A percentile compares a stretch with the other conserved stretches of the same genome.
phyloP scores from a whole-genome alignment of 2,113 vertebrate genomes.

The Mixornis gularis region DNA sequence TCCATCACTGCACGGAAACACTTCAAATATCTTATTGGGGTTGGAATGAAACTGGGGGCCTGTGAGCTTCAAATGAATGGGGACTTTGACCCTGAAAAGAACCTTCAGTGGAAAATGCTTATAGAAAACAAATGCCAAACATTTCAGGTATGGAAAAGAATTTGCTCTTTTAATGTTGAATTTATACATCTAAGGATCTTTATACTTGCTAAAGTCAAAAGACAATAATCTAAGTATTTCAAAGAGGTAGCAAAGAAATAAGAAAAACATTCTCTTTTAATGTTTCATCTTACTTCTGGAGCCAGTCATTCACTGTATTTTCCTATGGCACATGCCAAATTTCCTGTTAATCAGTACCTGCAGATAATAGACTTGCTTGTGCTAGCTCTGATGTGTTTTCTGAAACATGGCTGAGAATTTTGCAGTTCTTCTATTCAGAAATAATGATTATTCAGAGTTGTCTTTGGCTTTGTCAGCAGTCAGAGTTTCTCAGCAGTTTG shows the following conservation, averaged over 20 bases:
- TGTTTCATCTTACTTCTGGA: neutral
- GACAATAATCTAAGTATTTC: neutral
- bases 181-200: neutral
- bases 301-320: neutral
- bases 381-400: neutral
- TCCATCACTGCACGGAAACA: constrained; percentile 40
- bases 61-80: constrained; percentile 66
- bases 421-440: neutral
- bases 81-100: constrained; percentile 55
- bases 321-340: neutral
- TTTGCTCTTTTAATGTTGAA: neutral
- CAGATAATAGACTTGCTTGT: neutral
- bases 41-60: constrained; percentile 48
- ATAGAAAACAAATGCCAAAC: constrained; percentile 74
- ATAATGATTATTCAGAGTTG: neutral
- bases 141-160: constrained; percentile 62
- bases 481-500: neutral
- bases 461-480: neutral
- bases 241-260: neutral
- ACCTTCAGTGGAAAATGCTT: constrained; percentile 67
- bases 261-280: neutral
- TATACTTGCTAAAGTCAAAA: neutral
- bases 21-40: constrained; percentile 21
- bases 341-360: neutral
- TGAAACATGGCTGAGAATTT: neutral